Conservation (phyloP, 1,140 invertebrate species). For the Coptotermes formosanus region DNA sequence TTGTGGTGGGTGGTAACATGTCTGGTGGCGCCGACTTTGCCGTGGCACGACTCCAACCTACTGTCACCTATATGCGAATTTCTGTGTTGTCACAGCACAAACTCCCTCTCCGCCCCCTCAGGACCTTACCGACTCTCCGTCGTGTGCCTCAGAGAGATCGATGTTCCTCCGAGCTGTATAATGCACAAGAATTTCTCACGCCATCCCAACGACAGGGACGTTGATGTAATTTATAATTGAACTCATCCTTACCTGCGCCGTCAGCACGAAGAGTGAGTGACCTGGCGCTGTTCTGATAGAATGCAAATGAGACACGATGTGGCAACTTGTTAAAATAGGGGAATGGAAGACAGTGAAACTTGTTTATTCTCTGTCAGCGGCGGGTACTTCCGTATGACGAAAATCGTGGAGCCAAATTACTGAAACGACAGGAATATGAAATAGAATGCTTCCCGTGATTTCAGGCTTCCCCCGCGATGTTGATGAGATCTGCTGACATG, state of each 20-base stretch:
- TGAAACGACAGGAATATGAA: too few species aligned
- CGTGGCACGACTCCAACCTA: not conserved
- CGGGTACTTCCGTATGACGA: too few species aligned
- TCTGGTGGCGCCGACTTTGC: not conserved
- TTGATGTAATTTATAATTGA: slow-evolving; percentile 10
- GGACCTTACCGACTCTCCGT: not conserved
- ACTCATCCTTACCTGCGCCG: not conserved
- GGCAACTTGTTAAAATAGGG: not conserved
- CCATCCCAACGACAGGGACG: not conserved
- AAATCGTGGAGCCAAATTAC: too few species aligned
- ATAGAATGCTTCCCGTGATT: too few species aligned
- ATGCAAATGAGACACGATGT: not conserved
- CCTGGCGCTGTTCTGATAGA: not conserved
- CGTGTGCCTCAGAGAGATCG: not conserved
- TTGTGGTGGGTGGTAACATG: not conserved
- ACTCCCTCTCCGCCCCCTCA: not conserved
- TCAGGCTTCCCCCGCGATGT: too few species aligned
- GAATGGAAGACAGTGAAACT: too few species aligned
- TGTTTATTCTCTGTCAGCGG: too few species aligned
- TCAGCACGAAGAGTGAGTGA: not conserved
- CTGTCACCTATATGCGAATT: not conserved
- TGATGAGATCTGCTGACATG: too few species aligned
- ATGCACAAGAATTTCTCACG: slow-evolving; percentile 7
- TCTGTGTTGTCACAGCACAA: not conserved
- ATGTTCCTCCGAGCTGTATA: not conserved